Evolutionary conservation across 1,140 invertebrate species (phyloP), one percentile per base, ranked within the genome.

Genomic region (Hetaerina americana): DNA sequence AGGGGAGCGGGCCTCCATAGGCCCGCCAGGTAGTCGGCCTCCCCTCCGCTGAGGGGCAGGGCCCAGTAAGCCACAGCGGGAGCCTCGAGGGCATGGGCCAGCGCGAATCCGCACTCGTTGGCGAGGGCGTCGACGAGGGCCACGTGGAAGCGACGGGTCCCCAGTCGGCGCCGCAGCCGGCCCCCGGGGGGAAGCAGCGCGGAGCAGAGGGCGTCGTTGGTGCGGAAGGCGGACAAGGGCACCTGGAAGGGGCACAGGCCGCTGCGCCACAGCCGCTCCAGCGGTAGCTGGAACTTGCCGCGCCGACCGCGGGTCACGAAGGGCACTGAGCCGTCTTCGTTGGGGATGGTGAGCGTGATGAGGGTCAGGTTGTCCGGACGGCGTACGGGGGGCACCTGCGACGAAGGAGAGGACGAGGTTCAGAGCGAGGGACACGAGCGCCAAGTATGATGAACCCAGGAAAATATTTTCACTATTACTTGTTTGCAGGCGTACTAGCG

Each of bases 91-190:
- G 40, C 26, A 68, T 72, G 67, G 0, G 76, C 75, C 24, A 77
- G 71, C 1, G 76, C 76, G 66, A 76, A 29, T 22, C 75, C 75
- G 70, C 76, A 77, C 70, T 77, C 76, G 72, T 76, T 76, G 25
- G 71, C 68, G 67, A 77, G 74, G 66, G 75, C 18, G 70, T 77
- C 76, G 27, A 76, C 75, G 18, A 77, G 12, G 24, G 75, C 76
- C 49, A 77, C 40, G 6, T 74, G 69, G 71, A 72, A 77, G 27
- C 72, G 73, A 5, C 25, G n/a, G 0, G 0, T 5, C 0, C 31
- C 67, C 18, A 76, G 75, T n/a, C 70, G 40, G 5, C 27, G 69
- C 26, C 27, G 27, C 0, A 40, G 69, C 10, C 25, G 67, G 15
- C 69, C 27, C 26, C 25, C n/a, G 2, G n/a, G 22, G 25, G n/a